Percentiles rank a stretch among this genome's conserved stretches.
Conservation (phyloP, 2,888 invertebrate species). For the Andrena praecox region DNA sequence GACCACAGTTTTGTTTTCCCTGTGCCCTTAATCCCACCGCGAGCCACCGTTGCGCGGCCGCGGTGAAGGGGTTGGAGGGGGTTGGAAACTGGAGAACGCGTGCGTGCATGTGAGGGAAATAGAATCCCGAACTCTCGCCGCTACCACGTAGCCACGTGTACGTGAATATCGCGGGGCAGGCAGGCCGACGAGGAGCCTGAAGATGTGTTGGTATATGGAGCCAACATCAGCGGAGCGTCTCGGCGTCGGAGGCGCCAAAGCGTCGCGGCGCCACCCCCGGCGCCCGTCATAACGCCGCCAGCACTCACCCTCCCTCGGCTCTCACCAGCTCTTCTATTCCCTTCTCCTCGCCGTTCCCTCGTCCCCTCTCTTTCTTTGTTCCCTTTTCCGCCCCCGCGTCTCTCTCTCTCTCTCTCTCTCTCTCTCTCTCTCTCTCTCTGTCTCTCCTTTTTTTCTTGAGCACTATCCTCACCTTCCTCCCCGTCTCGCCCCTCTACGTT, state of each 20-base stretch:
- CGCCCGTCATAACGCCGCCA: slow-evolving; percentile 84
- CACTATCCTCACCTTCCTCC: slow-evolving; percentile 3
- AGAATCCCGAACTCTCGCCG: slow-evolving; percentile 69
- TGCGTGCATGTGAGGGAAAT: slow-evolving; percentile 44
- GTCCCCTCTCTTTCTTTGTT: slow-evolving; percentile 40
- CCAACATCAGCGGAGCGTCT: slow-evolving; percentile 80
- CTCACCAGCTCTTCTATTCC: slow-evolving; percentile 44
- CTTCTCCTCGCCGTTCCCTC: slow-evolving; percentile 31
- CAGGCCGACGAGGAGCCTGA: slow-evolving; percentile 36
- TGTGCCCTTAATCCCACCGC: slow-evolving; percentile 29
- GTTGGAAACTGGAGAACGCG: slow-evolving; percentile 13
- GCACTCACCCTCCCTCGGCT: slow-evolving; percentile 70
- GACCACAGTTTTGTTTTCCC: slow-evolving; percentile 43
- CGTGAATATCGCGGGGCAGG: slow-evolving; percentile 40
- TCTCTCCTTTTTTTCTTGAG: not conserved
- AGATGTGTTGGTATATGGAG: slow-evolving; percentile 75
- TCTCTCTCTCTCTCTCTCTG: not conserved
- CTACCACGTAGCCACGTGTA: slow-evolving; percentile 58
- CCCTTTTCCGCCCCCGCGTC: slow-evolving; percentile 37
- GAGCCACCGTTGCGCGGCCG: not conserved
- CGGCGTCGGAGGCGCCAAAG: slow-evolving; percentile 83
- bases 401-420: not conserved
- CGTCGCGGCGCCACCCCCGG: slow-evolving; percentile 84
- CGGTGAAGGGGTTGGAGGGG: not conserved
- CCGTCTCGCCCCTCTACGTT: slow-evolving; percentile 5